A percentile compares a stretch with the other conserved stretches of the same genome.
phyloP scores from a whole-genome alignment of 2,888 invertebrate genomes.

The Thymelicus sylvestris region DNA sequence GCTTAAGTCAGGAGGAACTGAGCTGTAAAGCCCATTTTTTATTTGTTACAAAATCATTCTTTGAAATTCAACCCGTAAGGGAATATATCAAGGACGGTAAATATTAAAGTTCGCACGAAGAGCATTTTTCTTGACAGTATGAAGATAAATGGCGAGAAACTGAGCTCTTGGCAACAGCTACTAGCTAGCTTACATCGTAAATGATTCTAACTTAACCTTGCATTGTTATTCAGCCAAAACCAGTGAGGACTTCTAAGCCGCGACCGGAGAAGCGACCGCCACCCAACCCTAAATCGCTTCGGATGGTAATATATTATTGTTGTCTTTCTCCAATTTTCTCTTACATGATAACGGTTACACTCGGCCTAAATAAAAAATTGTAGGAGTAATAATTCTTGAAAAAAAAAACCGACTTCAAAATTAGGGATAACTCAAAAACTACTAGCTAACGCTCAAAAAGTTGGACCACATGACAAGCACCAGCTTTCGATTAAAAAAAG shows the following conservation, averaged over 20 bases:
- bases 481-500: too few relatives aligned
- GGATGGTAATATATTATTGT: background rate
- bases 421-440: too few relatives aligned
- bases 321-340: background rate
- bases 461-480: too few relatives aligned
- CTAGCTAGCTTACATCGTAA: background rate
- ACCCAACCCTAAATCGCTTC: background rate
- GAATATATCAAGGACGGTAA: background rate
- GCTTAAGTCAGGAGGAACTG: too few relatives aligned
- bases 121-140: constrained; percentile 6
- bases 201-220: background rate
- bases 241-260: background rate
- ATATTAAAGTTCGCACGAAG: background rate
- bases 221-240: constrained; percentile 6
- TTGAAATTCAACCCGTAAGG: constrained; percentile 9
- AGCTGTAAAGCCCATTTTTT: too few relatives aligned
- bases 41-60: background rate
- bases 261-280: background rate
- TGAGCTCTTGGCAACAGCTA: constrained; percentile 4
- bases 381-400: too few relatives aligned
- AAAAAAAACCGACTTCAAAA: too few relatives aligned
- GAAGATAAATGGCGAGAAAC: background rate
- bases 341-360: too few relatives aligned
- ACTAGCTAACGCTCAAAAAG: too few relatives aligned
- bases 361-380: too few relatives aligned